Evolutionary conservation across 2,888 invertebrate species (phyloP).

Genomic region (Microctonus brassicae): DNA sequence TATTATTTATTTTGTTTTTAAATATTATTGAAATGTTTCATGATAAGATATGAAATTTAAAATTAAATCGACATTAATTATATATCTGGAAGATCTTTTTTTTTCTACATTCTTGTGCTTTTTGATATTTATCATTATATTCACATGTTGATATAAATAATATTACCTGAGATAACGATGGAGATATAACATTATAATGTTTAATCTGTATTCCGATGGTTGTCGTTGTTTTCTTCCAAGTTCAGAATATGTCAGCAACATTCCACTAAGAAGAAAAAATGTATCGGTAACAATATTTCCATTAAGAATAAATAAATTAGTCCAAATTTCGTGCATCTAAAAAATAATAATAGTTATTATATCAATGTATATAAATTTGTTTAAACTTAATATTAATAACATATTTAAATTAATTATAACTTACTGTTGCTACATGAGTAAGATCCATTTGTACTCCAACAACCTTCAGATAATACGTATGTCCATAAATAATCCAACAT

Average conservation of each 20-base stretch:
- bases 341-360: not conserved
- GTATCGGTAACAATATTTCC: constrained; percentile 64
- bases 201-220: constrained; percentile 63
- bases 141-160: too few relatives aligned
- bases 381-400: not conserved
- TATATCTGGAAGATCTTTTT: too few relatives aligned
- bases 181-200: constrained; percentile 75
- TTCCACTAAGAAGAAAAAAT: constrained; percentile 64
- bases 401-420: not conserved
- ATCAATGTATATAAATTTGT: not conserved
- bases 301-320: constrained; percentile 60
- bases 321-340: constrained; percentile 59
- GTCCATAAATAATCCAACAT: constrained; percentile 65
- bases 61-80: too few relatives aligned
- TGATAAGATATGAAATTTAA: too few relatives aligned
- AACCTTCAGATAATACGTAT: constrained; percentile 58
- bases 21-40: too few relatives aligned
- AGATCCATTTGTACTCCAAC: constrained; percentile 54
- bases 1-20: too few relatives aligned
- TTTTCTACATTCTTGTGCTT: too few relatives aligned
- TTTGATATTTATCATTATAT: too few relatives aligned
- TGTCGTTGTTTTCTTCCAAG: constrained; percentile 48
- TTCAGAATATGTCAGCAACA: constrained; percentile 58
- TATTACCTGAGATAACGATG: constrained; percentile 79
- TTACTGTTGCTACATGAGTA: constrained; percentile 51